Conservation (phyloP, 2,888 invertebrate species). For the Prenolepis imparis region DNA sequence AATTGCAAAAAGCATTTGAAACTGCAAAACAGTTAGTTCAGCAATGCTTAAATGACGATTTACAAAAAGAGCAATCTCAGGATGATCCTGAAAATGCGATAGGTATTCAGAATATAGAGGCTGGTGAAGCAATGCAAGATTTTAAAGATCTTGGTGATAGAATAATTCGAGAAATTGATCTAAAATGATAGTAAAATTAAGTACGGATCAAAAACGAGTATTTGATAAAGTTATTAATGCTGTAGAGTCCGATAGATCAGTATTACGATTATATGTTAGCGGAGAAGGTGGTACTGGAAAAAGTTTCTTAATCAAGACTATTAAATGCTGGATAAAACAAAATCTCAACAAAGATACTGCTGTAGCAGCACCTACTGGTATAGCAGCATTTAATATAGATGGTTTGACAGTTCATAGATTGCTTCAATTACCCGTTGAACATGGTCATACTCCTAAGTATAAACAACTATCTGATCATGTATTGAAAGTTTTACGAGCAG, state of each 20-base stretch:
- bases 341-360: not conserved
- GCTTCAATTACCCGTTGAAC: constrained; percentile 78
- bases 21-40: no score
- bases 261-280: constrained; percentile 9
- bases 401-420: constrained; percentile 79
- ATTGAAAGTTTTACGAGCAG: not conserved
- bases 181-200: constrained; percentile 24
- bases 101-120: no score
- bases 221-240: no score
- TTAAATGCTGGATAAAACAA: constrained; percentile 15
- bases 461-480: constrained; percentile 7
- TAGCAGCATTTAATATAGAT: constrained; percentile 41
- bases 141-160: constrained; percentile 25
- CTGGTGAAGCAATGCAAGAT: constrained; percentile 43
- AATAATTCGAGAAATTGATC: not conserved
- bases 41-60: no score
- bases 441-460: constrained; percentile 75
- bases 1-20: no score
- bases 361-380: not conserved
- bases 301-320: not conserved
- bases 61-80: no score
- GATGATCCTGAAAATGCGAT: no score
- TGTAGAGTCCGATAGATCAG: not conserved
- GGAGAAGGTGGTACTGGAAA: constrained; percentile 6
- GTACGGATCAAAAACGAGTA: not conserved